These are phyloP conservation scores for Epinotia bilunana DNA, from an alignment of 2,888 invertebrate species.

Conservation along the genomic window DNA sequence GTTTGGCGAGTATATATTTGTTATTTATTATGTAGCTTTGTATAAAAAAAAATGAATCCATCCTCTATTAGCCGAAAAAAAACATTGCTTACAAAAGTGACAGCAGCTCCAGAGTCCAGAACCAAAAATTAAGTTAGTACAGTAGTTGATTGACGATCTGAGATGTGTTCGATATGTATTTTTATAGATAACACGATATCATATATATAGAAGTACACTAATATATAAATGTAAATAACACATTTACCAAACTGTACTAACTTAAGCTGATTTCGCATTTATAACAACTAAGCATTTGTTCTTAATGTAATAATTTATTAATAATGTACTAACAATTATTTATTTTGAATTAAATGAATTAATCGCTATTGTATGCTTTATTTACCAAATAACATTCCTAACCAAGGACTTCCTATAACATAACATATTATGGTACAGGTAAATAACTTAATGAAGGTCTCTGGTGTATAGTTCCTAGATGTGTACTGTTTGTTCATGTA, in stretches of 20 bases:
- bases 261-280: constrained; percentile 80
- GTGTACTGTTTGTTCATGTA: no score
- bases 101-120: not conserved
- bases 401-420: not conserved
- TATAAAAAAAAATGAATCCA: no score
- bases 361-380: constrained; percentile 59
- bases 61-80: not conserved
- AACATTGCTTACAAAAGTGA: not conserved
- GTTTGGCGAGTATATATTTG: no score
- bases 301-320: constrained; percentile 62
- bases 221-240: constrained; percentile 72
- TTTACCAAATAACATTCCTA: constrained; percentile 43
- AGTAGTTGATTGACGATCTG: not conserved
- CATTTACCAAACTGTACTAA: constrained; percentile 68
- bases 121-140: constrained; percentile 15
- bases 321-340: constrained; percentile 74
- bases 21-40: no score
- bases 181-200: constrained; percentile 49
- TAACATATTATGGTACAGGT: no score
- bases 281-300: constrained; percentile 67
- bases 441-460: no score
- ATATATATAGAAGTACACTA: constrained; percentile 51
- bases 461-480: no score
- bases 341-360: constrained; percentile 76
- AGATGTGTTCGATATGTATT: constrained; percentile 22